A percentile compares a stretch with the other conserved stretches of the same genome.
phyloP scores from a whole-genome alignment of 2,888 invertebrate genomes.

The Taphrorychus bicolor region DNA sequence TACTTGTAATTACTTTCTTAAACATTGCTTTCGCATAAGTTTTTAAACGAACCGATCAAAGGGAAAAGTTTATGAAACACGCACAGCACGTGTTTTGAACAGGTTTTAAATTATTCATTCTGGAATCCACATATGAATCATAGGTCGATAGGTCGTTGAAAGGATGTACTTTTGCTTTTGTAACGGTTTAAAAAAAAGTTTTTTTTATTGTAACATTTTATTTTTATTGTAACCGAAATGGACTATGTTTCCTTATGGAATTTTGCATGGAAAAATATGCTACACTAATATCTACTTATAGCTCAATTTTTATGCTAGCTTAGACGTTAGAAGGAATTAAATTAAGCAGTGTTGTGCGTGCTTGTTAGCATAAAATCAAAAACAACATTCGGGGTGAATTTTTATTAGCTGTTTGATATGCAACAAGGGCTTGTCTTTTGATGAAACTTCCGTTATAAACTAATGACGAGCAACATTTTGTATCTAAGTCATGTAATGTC shows the following conservation, averaged over 20 bases:
- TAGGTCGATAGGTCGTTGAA: not conserved
- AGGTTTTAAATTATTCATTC: not conserved
- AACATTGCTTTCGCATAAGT: not conserved
- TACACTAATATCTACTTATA: too few relatives aligned
- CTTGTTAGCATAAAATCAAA: not conserved
- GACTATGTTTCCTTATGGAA: too few relatives aligned
- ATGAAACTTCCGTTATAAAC: not conserved
- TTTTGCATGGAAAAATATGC: too few relatives aligned
- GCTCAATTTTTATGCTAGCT: not conserved
- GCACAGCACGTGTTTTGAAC: not conserved
- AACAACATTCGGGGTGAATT: not conserved
- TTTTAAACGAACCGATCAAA: not conserved
- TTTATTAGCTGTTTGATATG: not conserved
- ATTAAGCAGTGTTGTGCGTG: not conserved
- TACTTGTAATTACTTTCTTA: slow-evolving; percentile 9
- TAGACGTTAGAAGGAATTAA: not conserved
- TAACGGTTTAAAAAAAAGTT: too few relatives aligned
- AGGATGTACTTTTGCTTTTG: not conserved
- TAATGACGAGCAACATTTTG: not conserved
- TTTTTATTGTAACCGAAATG: too few relatives aligned
- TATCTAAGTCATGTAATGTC: not conserved
- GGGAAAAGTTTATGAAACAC: not conserved
- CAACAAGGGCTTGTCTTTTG: not conserved
- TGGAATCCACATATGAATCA: too few relatives aligned
- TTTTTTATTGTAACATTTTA: too few relatives aligned